Conservation (phyloP, 2,888 invertebrate genomes). For the Eudemis profundana region DNA sequence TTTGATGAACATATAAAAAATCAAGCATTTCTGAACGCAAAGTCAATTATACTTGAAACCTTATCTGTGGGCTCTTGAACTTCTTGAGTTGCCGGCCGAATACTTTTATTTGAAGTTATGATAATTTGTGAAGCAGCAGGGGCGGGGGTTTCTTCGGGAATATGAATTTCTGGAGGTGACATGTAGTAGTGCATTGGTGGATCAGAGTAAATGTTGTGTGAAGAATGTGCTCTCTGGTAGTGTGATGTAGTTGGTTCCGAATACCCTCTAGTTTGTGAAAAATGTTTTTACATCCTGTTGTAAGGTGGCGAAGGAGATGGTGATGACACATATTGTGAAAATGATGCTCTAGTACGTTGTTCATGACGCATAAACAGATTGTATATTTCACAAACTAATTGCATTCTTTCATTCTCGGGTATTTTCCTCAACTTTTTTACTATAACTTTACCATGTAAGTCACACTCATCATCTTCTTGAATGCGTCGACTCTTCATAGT, state of each 20-base stretch:
- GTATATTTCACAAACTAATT: slow-evolving; percentile 42
- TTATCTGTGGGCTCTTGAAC: slow-evolving; percentile 37
- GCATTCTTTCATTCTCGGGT: slow-evolving; percentile 33
- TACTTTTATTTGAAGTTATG: slow-evolving; percentile 31
- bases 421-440: slow-evolving; percentile 43
- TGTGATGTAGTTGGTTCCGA: slow-evolving; percentile 33
- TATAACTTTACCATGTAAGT: slow-evolving; percentile 43
- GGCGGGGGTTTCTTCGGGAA: slow-evolving; percentile 39
- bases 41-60: slow-evolving; percentile 23
- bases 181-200: slow-evolving; percentile 28
- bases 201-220: slow-evolving; percentile 30
- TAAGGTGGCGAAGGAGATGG: slow-evolving; percentile 39
- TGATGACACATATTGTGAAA: slow-evolving; percentile 30
- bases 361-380: slow-evolving; percentile 40
- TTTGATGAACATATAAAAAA: too few relatives aligned
- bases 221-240: slow-evolving; percentile 33
- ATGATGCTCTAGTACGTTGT: slow-evolving; percentile 31
- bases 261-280: slow-evolving; percentile 30
- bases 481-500: slow-evolving; percentile 35
- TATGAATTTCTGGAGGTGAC: slow-evolving; percentile 35
- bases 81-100: slow-evolving; percentile 27
- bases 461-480: slow-evolving; percentile 43
- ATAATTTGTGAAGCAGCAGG: slow-evolving; percentile 39
- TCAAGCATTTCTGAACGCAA: slow-evolving; percentile 19
- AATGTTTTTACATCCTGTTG: slow-evolving; percentile 29